Evolutionary conservation across 2,888 invertebrate species (phyloP), one percentile per base, ranked within the genome.

Genomic region (Drosophila aldrichi): DNA sequence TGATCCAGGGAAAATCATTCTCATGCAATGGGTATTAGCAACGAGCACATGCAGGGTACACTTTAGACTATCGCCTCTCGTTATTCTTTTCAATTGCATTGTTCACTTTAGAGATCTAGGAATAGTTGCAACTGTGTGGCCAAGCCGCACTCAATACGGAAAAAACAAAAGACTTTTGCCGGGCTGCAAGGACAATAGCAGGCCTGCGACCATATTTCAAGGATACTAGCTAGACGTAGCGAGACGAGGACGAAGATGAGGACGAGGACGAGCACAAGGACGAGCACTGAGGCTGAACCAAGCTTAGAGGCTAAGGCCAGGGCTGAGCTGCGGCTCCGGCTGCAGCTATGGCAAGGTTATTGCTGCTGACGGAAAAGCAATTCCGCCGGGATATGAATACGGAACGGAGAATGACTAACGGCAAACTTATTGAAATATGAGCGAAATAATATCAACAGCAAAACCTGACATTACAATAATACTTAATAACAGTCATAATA

Each of bases 101-200:
- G 55, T 61, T 57, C 67, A 67, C 64, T 70, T 69, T 38, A n/a
- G 20, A 60, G 65, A 60, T 70, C 63, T 69, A 63, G 52, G 38
- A 65, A 60, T 60, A 65, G 68, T 63, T 51, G 62, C 70, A 57
- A 49, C 60, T 48, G 59, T 55, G 59, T 51, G 59, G 38, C 54
- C 46, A 54, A 40, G 46, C 40, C 34, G 20, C 64, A 55, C 64
- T 66, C 64, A 66, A 66, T 64, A 48, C 34, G 34, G 7, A 55
- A 52, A 52, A 72, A 72, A 82, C 85, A 82, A 82, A 67, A 69
- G 77, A 57, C 63, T 38, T 18, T 52, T 25, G 22, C 10, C 46
- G n/a, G 18, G 46, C 59, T 56, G 52, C 81, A 81, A 82, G 83
- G 83, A 83, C 83, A 81, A 66, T 73, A 73, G 70, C 29, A 48